Conservation (phyloP, 2,113 vertebrate species). For the Anhinga rufa region DNA sequence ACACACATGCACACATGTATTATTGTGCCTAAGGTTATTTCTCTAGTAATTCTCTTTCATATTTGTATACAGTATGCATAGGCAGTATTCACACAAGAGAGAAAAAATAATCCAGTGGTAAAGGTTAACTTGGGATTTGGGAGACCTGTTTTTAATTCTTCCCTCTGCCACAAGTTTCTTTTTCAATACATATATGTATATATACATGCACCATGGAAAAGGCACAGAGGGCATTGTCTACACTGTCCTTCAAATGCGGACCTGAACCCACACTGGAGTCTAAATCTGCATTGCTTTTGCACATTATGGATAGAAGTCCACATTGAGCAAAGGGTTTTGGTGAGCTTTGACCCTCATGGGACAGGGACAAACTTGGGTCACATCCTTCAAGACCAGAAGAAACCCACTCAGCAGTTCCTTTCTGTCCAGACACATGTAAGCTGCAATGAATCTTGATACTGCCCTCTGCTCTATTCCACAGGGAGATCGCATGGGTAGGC, state of each 20-base stretch:
- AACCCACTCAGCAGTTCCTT: not conserved
- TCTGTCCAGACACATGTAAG: fast-evolving
- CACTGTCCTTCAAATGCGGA: not conserved
- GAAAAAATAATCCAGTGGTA: not conserved
- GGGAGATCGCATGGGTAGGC: fast-evolving
- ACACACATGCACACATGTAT: not conserved
- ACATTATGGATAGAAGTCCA: not conserved
- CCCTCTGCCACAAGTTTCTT: not conserved
- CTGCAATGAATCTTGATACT: fast-evolving
- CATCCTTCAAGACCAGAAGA: not conserved
- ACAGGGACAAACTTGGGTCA: not conserved
- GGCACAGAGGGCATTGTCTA: not conserved
- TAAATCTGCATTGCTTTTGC: not conserved
- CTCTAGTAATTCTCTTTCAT: constrained; percentile 14
- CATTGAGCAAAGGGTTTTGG: not conserved
- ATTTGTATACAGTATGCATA: not conserved
- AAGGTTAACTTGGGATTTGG: not conserved
- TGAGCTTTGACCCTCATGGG: not conserved
- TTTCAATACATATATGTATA: not conserved
- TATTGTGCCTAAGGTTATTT: not conserved
- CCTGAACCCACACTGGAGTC: too few species aligned
- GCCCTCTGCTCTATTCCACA: not conserved
- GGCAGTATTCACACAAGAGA: not conserved
- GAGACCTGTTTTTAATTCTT: not conserved
- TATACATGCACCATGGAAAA: not conserved